Evolutionary conservation across 2,888 invertebrate genomes (phyloP), one percentile per base, ranked within the genome.

Genomic region (Torymus tubicola): DNA sequence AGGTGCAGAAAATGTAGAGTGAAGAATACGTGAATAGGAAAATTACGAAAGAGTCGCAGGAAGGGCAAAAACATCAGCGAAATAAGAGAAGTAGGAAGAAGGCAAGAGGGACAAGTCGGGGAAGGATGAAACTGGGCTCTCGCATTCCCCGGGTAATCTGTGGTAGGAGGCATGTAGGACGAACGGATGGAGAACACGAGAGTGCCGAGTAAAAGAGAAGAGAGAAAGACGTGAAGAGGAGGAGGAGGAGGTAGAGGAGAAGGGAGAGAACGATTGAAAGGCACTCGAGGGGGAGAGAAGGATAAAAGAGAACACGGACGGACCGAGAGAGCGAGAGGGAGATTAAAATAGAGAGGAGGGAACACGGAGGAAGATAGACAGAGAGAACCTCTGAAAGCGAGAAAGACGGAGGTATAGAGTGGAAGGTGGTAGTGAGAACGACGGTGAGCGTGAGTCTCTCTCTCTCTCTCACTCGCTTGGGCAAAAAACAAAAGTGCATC

Each of bases 151-250:
- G 85, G 85, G 84, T 85, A 87, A 89, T 89, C 87, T 88, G 87
- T 89, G 88, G 88, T 87, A 89, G 87, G 87, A 88, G 88, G 88
- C 88, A 89, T 90, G 87, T 89, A 89, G 89, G 88, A 88, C 88
- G 89, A 88, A 86, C 85, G 88, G 87, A 89, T 88, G 86, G 87
- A 87, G 87, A 89, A 87, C 86, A 86, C 82, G 78, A 71, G 63
- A 75, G 74, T 69, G 72, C 65, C 57, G 64, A 77, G 81, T 80
- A 83, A 81, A 73, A 76, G 84, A 84, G 84, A 83, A 83, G 83
- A 83, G 63, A 81, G 80, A 78, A 64, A 71, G 83, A 75, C 63
- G 78, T 78, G 78, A 50, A 70, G 18, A 64, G 52, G 60, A 61
- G 73, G 60, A 61, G 73, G 73, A 57, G 60, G 60, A 75, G 69